Evolutionary conservation across 2,113 vertebrate species (phyloP).

Genomic region (Lophotis ruficrista): DNA sequence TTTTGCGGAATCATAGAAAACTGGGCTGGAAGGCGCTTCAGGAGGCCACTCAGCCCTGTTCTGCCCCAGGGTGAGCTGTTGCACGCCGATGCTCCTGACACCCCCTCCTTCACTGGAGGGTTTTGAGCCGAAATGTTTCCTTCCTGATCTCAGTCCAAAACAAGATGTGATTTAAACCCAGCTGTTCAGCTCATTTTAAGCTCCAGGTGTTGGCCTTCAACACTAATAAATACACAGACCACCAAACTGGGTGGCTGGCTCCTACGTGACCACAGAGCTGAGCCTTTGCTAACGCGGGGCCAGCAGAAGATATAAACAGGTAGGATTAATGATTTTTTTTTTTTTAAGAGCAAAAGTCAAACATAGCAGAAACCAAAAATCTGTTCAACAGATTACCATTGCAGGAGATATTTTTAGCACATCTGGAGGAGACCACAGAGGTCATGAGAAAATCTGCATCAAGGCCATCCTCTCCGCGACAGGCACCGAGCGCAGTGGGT

Average conservation of each 20-base stretch:
- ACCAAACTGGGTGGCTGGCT: background rate
- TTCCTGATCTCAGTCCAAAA: constrained; percentile 3
- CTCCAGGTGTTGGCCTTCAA: background rate
- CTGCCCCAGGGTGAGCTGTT: background rate
- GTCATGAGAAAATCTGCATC: background rate
- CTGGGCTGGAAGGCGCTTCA: background rate
- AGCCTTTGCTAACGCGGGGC: accelerated
- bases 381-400: background rate
- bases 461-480: accelerated
- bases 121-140: background rate
- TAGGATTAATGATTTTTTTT: background rate
- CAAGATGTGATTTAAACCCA: background rate
- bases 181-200: background rate
- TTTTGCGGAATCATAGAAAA: background rate
- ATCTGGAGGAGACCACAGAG: background rate
- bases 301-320: background rate
- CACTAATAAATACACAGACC: background rate
- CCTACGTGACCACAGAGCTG: background rate
- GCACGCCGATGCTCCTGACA: background rate
- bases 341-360: background rate
- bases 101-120: background rate
- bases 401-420: background rate
- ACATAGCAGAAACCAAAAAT: background rate
- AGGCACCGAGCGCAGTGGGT: background rate
- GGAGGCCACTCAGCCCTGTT: background rate